Base-by-base conservation (phyloP, 2,888 invertebrate genomes). In the Amiota minor region DNA sequence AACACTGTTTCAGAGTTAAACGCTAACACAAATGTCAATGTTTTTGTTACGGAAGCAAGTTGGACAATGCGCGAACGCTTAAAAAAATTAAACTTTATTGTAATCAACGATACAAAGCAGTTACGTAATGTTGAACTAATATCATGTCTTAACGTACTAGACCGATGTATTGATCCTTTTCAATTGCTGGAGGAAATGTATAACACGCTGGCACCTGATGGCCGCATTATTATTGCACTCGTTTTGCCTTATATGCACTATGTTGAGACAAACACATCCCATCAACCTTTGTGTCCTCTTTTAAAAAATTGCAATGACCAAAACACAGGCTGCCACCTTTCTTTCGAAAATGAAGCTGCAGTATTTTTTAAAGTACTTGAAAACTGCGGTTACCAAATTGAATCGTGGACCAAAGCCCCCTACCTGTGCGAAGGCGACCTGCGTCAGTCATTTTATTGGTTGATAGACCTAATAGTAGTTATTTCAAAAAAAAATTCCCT, bases 391-490 rank as follows among this genome's bases (percentile, higher is more conserved):
- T 96, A 96, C 89, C 91, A 93, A 73, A 92, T 98, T 56, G 92
- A 94, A 65, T 92, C 93, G 8, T 99, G 98, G 96, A 94, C 96
- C 12, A 93, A 96, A 83, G 93, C 98, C 59, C 99, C 99, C 0
- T 99, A 99, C 89, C 91, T 99, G 55, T 99, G 98, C 90, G 98
- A 99, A 90, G 99, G 99, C 0, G 98, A 99, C 90, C 92, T 98
- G 79, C 92, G 94, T 65, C 96, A 96, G 89, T 94, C 96, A 0
- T 96, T 95, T 90, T 98, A 98, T 90, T 96, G 96, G 93, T 92
- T 98, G 68, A 94, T 96, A 82, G 98, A 98, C 90, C 95, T 95
- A 35, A 91, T 98, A n/a, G 97, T 97, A 88, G 93, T 97, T 59
- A 91, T 96, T 83, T 93, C 92, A 81, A 91, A 91, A 78, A 89